Conservation (phyloP, 2,888 invertebrate genomes). For the Diploptera punctata region DNA sequence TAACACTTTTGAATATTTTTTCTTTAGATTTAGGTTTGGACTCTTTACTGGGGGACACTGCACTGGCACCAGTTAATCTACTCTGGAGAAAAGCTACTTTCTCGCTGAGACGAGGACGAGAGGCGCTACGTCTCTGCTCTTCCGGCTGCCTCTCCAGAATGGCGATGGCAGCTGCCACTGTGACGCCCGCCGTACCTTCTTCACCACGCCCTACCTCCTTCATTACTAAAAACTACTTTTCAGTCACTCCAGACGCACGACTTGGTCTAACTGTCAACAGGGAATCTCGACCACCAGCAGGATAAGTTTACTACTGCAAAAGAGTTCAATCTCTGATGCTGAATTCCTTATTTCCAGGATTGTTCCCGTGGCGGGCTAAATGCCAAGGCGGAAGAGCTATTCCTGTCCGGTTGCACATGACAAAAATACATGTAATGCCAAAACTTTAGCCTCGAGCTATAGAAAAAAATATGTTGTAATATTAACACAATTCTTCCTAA, state of each 20-base stretch:
- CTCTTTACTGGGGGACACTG: background rate
- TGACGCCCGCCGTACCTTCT: slow-evolving; percentile 57
- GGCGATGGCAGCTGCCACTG: slow-evolving; percentile 66
- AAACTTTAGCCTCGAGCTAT: background rate
- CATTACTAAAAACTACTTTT: slow-evolving; percentile 10
- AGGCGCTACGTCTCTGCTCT: slow-evolving; percentile 45
- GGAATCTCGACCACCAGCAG: background rate
- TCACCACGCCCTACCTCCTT: background rate
- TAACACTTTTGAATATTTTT: background rate
- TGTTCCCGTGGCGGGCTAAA: background rate
- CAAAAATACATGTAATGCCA: slow-evolving; percentile 2
- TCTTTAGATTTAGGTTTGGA: background rate
- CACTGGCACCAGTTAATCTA: background rate
- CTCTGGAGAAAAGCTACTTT: background rate
- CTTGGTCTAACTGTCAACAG: background rate
- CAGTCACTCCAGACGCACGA: too few relatives aligned
- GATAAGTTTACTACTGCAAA: background rate
- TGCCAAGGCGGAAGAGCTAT: slow-evolving; percentile 6
- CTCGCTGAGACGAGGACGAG: slow-evolving; percentile 51
- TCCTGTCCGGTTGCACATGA: background rate
- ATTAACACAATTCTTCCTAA: too few relatives aligned
- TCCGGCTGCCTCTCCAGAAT: slow-evolving; percentile 55
- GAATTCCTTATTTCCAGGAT: background rate
- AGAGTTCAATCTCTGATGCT: background rate
- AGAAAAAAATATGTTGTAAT: too few relatives aligned